Conservation (phyloP, 2,113 vertebrate species). For the Pterocles burchelli region DNA sequence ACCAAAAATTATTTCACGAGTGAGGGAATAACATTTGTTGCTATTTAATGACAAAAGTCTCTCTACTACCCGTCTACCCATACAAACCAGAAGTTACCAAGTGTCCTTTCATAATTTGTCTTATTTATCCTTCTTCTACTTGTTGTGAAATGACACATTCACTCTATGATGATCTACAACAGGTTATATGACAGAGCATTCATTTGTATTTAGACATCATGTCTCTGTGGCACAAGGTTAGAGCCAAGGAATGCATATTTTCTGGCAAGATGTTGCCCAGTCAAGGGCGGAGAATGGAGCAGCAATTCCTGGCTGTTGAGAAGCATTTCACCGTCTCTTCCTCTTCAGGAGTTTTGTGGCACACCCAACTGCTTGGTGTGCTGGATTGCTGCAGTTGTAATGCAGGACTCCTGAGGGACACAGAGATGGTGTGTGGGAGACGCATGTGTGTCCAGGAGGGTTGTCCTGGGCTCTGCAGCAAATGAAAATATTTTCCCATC, state of each 20-base stretch:
- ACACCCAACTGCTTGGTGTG: background rate
- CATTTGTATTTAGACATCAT: background rate
- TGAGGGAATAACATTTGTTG: background rate
- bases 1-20: background rate
- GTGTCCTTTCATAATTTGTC: background rate
- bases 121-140: background rate
- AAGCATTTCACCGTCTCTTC: background rate
- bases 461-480: background rate
- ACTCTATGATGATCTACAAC: background rate
- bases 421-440: accelerated
- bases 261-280: background rate
- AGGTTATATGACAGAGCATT: background rate
- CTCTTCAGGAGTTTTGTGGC: background rate
- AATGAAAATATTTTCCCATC: background rate
- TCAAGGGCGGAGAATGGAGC: too few species aligned
- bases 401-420: background rate
- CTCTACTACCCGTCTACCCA: background rate
- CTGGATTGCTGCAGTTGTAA: background rate
- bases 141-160: background rate
- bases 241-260: background rate
- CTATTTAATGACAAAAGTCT: background rate
- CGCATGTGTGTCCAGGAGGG: accelerated
- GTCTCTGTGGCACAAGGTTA: background rate
- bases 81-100: background rate
- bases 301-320: background rate